Evolutionary conservation across 2,888 invertebrate species (phyloP), one percentile per base, ranked within the genome.

Genomic region (Diploptera punctata): DNA sequence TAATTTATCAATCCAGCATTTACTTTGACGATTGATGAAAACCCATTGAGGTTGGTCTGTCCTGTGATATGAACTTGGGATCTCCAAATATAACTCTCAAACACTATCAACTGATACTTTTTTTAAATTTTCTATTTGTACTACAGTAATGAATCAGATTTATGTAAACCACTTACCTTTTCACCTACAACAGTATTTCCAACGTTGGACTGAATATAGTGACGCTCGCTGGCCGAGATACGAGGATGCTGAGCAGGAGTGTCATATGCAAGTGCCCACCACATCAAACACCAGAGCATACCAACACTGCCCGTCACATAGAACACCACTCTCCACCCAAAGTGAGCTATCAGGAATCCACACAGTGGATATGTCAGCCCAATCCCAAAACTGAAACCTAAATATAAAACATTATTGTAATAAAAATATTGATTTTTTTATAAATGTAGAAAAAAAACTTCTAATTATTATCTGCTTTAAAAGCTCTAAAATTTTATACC

Each of bases 301-400:
- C 89, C 89, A 72, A 90, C 85, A 29, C 86, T 85, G 3, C 91
- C 91, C 5, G 90, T 91, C 13, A 90, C 90, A 80, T 91, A 91
- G 82, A 91, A 91, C 10, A 90, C 89, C 24, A 86, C 84, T 13
- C 87, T 84, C 91, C 91, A 91, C 68, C 91, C 91, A 72, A 87
- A 87, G 75, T 88, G 85, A 43, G 88, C 88, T 76, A 91, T 91
- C 77, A 91, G 84, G 80, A 90, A 89, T 44, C 91, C 91, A 79
- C 90, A 90, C 49, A 91, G 81, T 16, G 90, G 90, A 81, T 91
- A 91, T 38, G 91, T 91, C 77, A 91, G 81, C 9, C 91, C 91
- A 76, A 91, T 91, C 26, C 91, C 91, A 78, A 91, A 90, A 80
- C 90, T 91, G 83, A 91, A 91, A 79, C 91, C 90, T 87, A 82